These are phyloP conservation scores for Cepphus grylle DNA, from an alignment of 2,113 vertebrate species.

Conservation along the genomic window DNA sequence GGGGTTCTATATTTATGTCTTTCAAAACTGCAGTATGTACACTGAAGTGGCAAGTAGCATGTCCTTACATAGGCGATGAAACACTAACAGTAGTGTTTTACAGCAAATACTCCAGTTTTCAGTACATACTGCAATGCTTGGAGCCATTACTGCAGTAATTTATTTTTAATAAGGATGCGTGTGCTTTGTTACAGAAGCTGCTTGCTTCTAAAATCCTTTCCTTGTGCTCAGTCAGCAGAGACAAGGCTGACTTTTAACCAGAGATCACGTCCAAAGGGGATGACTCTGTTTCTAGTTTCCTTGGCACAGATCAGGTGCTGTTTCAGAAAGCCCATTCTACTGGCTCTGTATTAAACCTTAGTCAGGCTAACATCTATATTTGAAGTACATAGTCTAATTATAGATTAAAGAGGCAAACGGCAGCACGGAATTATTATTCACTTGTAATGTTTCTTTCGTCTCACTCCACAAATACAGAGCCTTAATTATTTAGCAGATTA, in stretches of 20 bases:
- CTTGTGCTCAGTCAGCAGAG: constrained; percentile 1
- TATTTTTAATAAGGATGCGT: neutral
- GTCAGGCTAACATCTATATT: constrained; percentile 45
- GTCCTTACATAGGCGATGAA: neutral
- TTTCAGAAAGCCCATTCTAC: neutral
- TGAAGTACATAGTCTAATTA: constrained; percentile 38
- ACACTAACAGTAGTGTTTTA: neutral
- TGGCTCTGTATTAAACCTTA: neutral
- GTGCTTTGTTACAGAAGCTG: neutral
- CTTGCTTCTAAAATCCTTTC: neutral
- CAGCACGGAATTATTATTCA: constrained; percentile 13
- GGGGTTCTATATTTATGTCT: neutral
- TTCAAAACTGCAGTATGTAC: neutral
- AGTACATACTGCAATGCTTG: neutral
- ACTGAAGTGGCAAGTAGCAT: neutral
- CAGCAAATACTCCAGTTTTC: neutral
- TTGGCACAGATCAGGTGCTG: neutral
- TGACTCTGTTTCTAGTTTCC: neutral
- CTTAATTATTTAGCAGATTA: constrained; percentile 37
- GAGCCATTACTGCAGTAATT: neutral
- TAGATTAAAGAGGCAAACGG: constrained; percentile 15
- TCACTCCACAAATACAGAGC: constrained; percentile 29
- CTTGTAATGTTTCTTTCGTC: constrained; percentile 35
- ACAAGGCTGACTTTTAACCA: neutral
- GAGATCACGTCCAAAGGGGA: neutral